Evolutionary conservation across 1,140 invertebrate genomes (phyloP).

Genomic region (Brachionus paranguensis): DNA sequence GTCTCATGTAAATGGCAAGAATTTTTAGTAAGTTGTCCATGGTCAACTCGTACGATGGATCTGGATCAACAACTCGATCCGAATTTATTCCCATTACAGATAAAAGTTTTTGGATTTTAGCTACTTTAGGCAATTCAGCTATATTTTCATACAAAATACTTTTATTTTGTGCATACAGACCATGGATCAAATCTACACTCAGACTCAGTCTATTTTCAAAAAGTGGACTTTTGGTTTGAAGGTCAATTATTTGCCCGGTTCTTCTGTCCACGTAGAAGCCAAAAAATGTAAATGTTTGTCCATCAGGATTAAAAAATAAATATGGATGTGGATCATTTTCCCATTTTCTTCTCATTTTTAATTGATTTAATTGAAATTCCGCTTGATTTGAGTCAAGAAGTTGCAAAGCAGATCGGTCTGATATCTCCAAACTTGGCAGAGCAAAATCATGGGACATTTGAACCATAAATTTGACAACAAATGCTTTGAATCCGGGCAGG

Average conservation of each 20-base stretch:
- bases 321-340: constrained; percentile 34
- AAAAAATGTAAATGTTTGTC: constrained; percentile 38
- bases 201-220: neutral
- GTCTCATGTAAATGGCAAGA: constrained; percentile 50
- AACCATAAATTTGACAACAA: constrained; percentile 26
- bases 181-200: neutral
- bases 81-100: constrained; percentile 13
- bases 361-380: constrained; percentile 25
- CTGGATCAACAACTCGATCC: neutral
- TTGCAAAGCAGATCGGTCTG: constrained; percentile 10
- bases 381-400: neutral
- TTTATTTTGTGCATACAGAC: neutral
- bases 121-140: neutral
- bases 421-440: constrained; percentile 14
- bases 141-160: constrained; percentile 1
- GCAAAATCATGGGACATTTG: constrained; percentile 33
- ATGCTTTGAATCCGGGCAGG: constrained; percentile 41
- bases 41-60: constrained; percentile 46
- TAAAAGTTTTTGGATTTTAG: neutral
- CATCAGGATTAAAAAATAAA: constrained; percentile 35
- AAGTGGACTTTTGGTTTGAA: neutral
- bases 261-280: neutral
- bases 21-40: constrained; percentile 52
- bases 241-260: neutral
- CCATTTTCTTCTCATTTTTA: constrained; percentile 34